Conservation (phyloP, 2,113 vertebrate genomes). For the Corapipo altera region DNA sequence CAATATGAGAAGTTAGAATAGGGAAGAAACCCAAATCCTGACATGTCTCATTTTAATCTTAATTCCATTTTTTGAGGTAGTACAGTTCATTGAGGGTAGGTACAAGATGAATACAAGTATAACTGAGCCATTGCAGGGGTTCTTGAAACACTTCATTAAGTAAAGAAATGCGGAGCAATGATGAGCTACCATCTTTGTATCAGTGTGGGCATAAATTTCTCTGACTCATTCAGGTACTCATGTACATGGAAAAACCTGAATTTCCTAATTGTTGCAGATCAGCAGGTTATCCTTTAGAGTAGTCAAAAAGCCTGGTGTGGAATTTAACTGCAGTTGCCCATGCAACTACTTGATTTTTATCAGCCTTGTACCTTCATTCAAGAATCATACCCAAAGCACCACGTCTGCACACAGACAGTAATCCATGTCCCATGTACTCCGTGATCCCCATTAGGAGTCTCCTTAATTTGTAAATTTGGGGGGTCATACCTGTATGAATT, state of each 20-base stretch:
- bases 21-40: background rate
- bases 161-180: background rate
- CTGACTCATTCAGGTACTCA: background rate
- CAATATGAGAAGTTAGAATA: background rate
- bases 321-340: background rate
- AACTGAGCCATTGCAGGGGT: background rate
- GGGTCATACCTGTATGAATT: background rate
- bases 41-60: background rate
- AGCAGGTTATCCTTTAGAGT: background rate
- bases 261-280: background rate
- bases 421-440: background rate
- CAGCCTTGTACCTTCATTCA: background rate
- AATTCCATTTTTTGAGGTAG: background rate
- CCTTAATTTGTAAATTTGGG: background rate
- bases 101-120: background rate
- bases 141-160: background rate
- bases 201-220: background rate
- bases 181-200: background rate
- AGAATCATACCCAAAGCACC: background rate
- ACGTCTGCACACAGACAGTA: too few species aligned
- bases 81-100: background rate
- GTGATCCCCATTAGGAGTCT: background rate
- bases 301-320: background rate
- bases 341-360: background rate
- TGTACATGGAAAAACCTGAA: background rate